Evolutionary conservation across 1,140 invertebrate species (phyloP), one percentile per base, ranked within the genome.

Genomic region (Drosophila subobscura): DNA sequence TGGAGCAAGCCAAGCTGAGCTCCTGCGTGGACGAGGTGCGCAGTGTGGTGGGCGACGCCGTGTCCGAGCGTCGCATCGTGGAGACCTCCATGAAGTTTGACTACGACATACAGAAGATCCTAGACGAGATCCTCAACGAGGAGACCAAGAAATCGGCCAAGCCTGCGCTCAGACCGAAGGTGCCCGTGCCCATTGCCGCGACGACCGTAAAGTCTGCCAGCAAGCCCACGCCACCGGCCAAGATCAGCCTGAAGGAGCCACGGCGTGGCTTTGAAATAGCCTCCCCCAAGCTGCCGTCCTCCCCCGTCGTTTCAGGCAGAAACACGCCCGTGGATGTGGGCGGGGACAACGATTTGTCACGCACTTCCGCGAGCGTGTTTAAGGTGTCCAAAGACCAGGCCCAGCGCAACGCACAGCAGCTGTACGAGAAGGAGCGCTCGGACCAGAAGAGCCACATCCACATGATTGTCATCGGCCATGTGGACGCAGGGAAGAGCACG

Each of bases 401-500:
- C 0, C 68, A 89, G 6, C 79, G 90, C 14, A 90, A 91, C 44
- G 77, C 77, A 0, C 72, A 76, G 12, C 79, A 91, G 41, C 90
- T 95, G 71, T 99, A 96, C 90, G 92, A 95, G 55, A 95, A 94
- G 84, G 95, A 97, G 90, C 93, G 96, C 68, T 94, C 93, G 1
- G 92, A 93, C 14, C 94, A 94, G 10, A 99, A 99, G 83, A 95
- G 96, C 50, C 95, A 97, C 77, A 93, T 99, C 45, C 98, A 99
- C 91, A 94, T 99, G 91, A 97, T 99, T 72, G 97, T 99, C 1
- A 97, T 99, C 81, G 99, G 99, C 45, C 99, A 99, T 93, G 99
- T 99, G 4, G 99, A 99, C 94, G 98, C 98, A 65, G 99, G 99
- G 0, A 99, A 99, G 93, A 99, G 97, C 88, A 99, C 99, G 0